Conservation (phyloP, 37 sponge, comb jelly and placozoan genomes). For the Halichondria panicea region DNA sequence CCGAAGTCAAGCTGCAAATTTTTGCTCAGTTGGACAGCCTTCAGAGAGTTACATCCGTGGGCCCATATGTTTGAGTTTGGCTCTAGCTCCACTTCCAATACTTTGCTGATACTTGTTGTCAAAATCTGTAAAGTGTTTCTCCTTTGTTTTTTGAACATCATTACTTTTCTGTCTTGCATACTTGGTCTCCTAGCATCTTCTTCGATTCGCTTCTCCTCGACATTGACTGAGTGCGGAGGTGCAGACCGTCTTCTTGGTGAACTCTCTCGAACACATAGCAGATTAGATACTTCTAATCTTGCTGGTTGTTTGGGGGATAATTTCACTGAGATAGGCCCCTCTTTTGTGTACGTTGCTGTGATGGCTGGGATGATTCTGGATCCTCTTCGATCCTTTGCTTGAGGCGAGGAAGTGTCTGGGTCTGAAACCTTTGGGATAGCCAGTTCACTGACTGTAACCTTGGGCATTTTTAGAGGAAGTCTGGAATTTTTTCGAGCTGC, state of each 20-base stretch:
- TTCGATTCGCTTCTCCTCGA: neutral
- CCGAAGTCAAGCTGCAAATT: constrained; percentile 11
- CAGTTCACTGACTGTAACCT: neutral
- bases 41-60: constrained; percentile 42
- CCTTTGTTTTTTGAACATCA: neutral
- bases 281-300: too few relatives aligned
- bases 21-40: constrained; percentile 38
- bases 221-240: neutral
- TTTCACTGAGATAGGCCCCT: too few relatives aligned
- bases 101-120: neutral
- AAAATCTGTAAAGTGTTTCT: constrained; percentile 8
- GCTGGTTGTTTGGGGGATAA: too few relatives aligned
- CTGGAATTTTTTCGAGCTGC: too few relatives aligned
- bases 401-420: too few relatives aligned
- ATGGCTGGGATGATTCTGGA: too few relatives aligned
- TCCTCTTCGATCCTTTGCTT: too few relatives aligned
- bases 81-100: constrained; percentile 3
- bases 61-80: constrained; percentile 40
- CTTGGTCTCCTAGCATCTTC: neutral
- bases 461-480: neutral
- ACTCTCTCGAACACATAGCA: too few relatives aligned
- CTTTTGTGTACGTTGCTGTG: too few relatives aligned
- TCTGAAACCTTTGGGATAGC: neutral
- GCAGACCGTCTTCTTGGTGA: neutral
- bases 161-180: neutral